Base-by-base conservation (phyloP, 2,797 vertebrate species). In the Alca torda region DNA sequence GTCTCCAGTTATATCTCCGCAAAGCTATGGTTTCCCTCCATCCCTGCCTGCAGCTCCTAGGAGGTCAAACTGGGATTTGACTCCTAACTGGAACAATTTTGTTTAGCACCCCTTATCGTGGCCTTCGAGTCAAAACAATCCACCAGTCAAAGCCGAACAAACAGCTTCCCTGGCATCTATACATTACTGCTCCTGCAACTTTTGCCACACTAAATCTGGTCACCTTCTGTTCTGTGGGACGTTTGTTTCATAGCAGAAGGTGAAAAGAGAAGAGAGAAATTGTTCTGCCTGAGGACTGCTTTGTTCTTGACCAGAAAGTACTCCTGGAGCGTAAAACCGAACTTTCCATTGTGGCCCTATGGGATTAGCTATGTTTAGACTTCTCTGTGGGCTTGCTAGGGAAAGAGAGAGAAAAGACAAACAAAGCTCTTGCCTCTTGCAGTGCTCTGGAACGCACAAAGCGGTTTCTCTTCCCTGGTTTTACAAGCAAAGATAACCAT, bases 341-440 rank as follows among this genome's bases (percentile, higher is more conserved):
- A 95, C 64, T 96, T 97, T 97, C 95, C 89, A 94, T 70, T 83
- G 84, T 89, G 88, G 93, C 85, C 96, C 96, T 91, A 31, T 70
- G 94, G 96, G 95, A 97, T 95, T 93, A 93, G 81, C 95, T 96
- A 96, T 96, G 93, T 97, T 97, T 97, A 97, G 95, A 96, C 84
- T 93, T 96, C 84, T 94, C 82, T 91, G 83, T 16, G n/a, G 70
- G 87, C 81, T 95, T 95, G 81, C 93, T 92, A 90, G 78, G 93
- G 90, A 92, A 96, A 95, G 70, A 93, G 93, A 93, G 97, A 96
- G 92, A 93, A 86, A 94, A 95, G 92, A 93, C 77, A 96, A 97
- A 96, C 88, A 96, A 95, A 91, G 79, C 11, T n/a, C 51, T 94
- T 91, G 95, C 75, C 69, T 95, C 75, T 88, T 88, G 83, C 90